A percentile compares a stretch with the other conserved stretches of the same genome.
These are phyloP conservation scores for Psittacula echo DNA, from an alignment of 2,797 vertebrate genomes.

Conservation along the genomic window DNA sequence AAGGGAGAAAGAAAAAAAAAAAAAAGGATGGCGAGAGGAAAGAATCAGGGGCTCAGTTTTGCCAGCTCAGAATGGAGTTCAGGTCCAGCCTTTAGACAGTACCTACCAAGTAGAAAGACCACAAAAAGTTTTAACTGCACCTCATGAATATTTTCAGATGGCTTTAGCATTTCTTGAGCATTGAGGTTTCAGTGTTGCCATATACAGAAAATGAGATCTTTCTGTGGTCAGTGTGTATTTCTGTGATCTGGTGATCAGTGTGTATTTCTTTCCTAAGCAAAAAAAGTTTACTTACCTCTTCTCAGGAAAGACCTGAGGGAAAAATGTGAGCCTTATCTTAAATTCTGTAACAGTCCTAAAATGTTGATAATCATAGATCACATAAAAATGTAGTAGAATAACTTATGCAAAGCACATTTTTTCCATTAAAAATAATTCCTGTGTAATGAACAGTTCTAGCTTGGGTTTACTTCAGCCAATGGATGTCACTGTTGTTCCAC, in stretches of 20 bases:
- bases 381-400: not conserved
- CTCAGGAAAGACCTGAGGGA: not conserved
- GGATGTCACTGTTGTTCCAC: conserved; percentile 69
- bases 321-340: not conserved
- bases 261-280: not conserved
- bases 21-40: not conserved
- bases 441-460: not conserved
- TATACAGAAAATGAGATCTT: not conserved
- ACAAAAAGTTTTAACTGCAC: not conserved
- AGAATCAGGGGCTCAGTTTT: not conserved
- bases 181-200: not conserved
- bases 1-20: not conserved
- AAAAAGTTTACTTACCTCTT: not conserved
- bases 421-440: not conserved
- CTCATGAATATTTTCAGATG: not conserved
- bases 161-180: not conserved
- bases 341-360: not conserved
- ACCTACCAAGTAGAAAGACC: not conserved
- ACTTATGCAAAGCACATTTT: not conserved
- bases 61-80: not conserved
- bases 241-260: not conserved
- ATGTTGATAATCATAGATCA: not conserved
- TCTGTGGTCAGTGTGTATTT: not conserved
- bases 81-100: not conserved
- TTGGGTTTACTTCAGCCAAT: conserved; percentile 22